Evolutionary conservation across 2,113 vertebrate genomes (phyloP), one percentile per base, ranked within the genome.

Genomic region (Paraplagusia blochii): DNA sequence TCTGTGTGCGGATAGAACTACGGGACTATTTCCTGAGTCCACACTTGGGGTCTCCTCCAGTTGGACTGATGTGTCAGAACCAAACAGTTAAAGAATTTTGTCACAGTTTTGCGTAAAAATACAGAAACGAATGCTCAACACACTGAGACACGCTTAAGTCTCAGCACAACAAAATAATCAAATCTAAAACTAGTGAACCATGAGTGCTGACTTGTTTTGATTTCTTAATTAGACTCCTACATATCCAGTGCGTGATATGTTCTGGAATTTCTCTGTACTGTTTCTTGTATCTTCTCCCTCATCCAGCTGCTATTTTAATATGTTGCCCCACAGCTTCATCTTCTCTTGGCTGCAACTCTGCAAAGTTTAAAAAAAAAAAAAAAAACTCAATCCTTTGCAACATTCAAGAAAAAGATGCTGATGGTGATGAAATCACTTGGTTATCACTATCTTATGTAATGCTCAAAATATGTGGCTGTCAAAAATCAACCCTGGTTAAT

Each of bases 291-390:
- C 46, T 62, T 53, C 50, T 76, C 40, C 58, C 50, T 60, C 46
- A 69, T 66, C 55, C 51, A 62, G 50, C 40, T n/a, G 44, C 62
- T 82, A 59, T 76, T 73, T 69, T 69, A 75, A 48, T 46, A 43
- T 35, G 16, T 53, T 48, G 46, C 54, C 29, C 47, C 39, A 19
- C 10, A 57, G 63, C 48, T 42, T 55, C 33, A 38, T 35, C 63
- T 52, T 15, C 9, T 58, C 29, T 52, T 65, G 54, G n/a, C 40
- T 46, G 11, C 58, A 17, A 9, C 61, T 58, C 52, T 58, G 62
- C 51, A 50, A 62, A 66, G 36, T 47, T n/a, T n/a, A n/a, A n/a
- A n/a, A n/a, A n/a, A n/a, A n/a, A n/a, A n/a, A n/a, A n/a, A 11
- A 51, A 58, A 51, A 58, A 44, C 57, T 16, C 10, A 8, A 43